Evolutionary conservation across 2,888 invertebrate genomes (phyloP).

Genomic region (Drosophila imparisetae): DNA sequence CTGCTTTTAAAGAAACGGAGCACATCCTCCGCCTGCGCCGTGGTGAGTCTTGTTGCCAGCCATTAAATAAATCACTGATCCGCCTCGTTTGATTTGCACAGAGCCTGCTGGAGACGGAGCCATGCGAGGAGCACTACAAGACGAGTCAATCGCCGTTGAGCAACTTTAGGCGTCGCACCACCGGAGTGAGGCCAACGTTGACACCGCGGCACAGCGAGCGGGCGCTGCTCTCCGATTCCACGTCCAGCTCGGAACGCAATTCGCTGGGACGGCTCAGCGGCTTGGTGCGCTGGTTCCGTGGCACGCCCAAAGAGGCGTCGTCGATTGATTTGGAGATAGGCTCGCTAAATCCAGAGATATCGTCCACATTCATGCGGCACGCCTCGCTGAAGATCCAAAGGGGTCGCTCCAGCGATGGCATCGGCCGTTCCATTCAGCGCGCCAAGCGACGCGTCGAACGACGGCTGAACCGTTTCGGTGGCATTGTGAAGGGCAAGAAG

Average conservation of each 20-base stretch:
- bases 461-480: slow-evolving; percentile 93
- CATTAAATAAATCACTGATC: slow-evolving; percentile 18
- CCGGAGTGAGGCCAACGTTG: slow-evolving; percentile 86
- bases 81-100: slow-evolving; percentile 82
- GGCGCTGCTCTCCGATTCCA: slow-evolving; percentile 87
- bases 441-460: slow-evolving; percentile 96
- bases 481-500: slow-evolving; percentile 93
- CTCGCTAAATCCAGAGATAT: slow-evolving; percentile 86
- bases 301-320: slow-evolving; percentile 86
- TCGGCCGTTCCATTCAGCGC: slow-evolving; percentile 90
- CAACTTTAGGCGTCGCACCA: slow-evolving; percentile 89
- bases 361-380: slow-evolving; percentile 86
- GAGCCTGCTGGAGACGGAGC: slow-evolving; percentile 93
- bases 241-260: slow-evolving; percentile 84
- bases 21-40: slow-evolving; percentile 94
- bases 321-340: slow-evolving; percentile 86
- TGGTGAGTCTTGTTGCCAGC: slow-evolving; percentile 84
- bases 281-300: slow-evolving; percentile 89
- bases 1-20: slow-evolving; percentile 94
- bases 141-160: slow-evolving; percentile 92
- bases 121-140: slow-evolving; percentile 89
- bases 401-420: slow-evolving; percentile 84
- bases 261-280: slow-evolving; percentile 88
- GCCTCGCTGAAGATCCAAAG: slow-evolving; percentile 85
- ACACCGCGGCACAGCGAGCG: slow-evolving; percentile 94